phyloP scores from a whole-genome alignment of 2,797 vertebrate species.

The Sebastes matsubarae region DNA sequence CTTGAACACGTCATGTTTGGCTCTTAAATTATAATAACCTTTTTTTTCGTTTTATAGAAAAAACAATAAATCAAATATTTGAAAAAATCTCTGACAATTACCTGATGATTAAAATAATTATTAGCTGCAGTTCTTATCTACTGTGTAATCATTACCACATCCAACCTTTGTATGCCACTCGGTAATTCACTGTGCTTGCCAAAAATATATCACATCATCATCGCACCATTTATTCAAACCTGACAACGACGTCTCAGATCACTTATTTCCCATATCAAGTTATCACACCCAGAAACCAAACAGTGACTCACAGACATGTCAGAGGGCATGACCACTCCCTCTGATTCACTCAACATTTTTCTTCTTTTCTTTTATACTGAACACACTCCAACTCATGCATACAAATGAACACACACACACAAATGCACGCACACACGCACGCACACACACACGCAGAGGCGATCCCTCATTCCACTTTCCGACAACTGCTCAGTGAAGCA shows the following conservation, averaged over 20 bases:
- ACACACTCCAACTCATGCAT: slow-evolving; percentile 30
- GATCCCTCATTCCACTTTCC: slow-evolving; percentile 48
- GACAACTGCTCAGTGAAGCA: slow-evolving; percentile 64
- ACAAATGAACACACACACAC: slow-evolving; percentile 34
- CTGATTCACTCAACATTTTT: slow-evolving; percentile 36
- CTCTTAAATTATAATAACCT: neutral
- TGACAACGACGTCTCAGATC: slow-evolving; percentile 18
- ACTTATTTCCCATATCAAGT: slow-evolving; percentile 27
- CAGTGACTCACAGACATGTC: slow-evolving; percentile 43
- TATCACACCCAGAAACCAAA: slow-evolving; percentile 67
- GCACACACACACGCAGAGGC: slow-evolving; percentile 16
- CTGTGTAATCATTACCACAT: neutral
- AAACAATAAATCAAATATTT: neutral
- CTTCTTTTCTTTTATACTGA: slow-evolving; percentile 31
- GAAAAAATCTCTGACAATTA: neutral
- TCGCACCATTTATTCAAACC: neutral
- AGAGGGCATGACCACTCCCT: slow-evolving; percentile 56
- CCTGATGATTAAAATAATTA: neutral
- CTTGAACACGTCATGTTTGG: neutral
- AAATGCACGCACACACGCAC: neutral
- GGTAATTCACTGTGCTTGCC: neutral
- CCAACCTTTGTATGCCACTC: neutral
- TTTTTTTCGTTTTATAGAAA: neutral
- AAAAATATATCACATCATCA: slow-evolving; percentile 17
- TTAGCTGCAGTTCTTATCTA: neutral